phyloP scores from a whole-genome alignment of 2,113 vertebrate species.

The Colistium nudipinnis region DNA sequence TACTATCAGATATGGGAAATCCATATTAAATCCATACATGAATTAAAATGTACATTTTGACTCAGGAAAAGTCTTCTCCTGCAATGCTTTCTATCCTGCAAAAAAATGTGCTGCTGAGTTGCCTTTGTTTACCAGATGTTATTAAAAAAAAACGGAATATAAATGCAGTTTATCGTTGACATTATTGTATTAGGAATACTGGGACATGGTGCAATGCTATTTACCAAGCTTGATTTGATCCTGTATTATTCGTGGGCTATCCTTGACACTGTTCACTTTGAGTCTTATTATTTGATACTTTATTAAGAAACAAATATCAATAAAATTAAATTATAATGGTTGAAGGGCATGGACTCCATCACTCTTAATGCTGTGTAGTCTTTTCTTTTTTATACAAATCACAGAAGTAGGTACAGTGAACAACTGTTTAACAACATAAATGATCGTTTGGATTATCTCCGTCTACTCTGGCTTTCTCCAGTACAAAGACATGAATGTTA shows the following conservation, averaged over 20 bases:
- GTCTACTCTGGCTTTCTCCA: not conserved
- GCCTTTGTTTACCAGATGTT: conserved; percentile 73
- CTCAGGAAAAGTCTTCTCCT: conserved; percentile 67
- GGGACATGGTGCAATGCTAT: conserved; percentile 76
- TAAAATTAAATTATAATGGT: conserved; percentile 68
- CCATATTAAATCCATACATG: conserved; percentile 35
- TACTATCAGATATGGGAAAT: conserved; percentile 18
- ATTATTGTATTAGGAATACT: conserved; percentile 67
- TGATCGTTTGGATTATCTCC: too few species aligned
- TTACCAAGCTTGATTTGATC: conserved; percentile 62
- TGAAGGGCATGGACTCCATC: conserved; percentile 5
- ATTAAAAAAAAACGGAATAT: conserved; percentile 60
- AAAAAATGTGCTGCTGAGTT: conserved; percentile 61
- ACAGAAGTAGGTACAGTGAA: not conserved
- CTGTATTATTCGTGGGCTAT: conserved; percentile 68
- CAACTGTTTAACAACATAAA: not conserved
- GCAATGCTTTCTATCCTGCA: conserved; percentile 55
- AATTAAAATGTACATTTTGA: conserved; percentile 55
- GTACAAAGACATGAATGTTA: too few species aligned
- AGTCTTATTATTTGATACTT: conserved; percentile 68
- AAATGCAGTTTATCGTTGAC: conserved; percentile 48
- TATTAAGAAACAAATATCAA: conserved; percentile 68
- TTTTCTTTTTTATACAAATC: conserved; percentile 3
- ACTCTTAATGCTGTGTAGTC: conserved; percentile 16
- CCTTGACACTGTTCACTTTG: conserved; percentile 55